These are phyloP conservation scores for Euclidia mi DNA, from an alignment of 2,888 invertebrate genomes.

Conservation along the genomic window DNA sequence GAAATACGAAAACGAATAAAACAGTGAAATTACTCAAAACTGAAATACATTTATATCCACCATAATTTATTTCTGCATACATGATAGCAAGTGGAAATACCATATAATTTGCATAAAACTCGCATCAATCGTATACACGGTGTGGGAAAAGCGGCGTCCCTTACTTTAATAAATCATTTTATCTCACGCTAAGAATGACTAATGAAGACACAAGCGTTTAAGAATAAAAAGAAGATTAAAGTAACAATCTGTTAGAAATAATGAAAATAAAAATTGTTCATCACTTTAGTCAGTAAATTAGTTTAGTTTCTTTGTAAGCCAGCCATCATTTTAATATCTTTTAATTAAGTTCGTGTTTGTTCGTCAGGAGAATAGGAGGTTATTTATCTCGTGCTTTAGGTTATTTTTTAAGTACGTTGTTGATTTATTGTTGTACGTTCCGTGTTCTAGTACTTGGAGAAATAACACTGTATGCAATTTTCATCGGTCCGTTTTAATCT, in stretches of 20 bases:
- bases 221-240: conserved; percentile 76
- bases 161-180: conserved; percentile 80
- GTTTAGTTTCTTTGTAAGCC: conserved; percentile 6
- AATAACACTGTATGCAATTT: too few relatives aligned
- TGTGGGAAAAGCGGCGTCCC: conserved; percentile 58
- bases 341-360: conserved; percentile 27
- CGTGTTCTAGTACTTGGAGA: not conserved
- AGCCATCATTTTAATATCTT: conserved; percentile 13
- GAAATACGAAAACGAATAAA: not conserved
- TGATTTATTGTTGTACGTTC: conserved; percentile 1
- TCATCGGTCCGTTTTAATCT: too few relatives aligned
- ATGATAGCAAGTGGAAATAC: conserved; percentile 26
- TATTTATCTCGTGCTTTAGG: conserved; percentile 13
- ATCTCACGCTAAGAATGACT: conserved; percentile 81
- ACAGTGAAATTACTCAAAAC: not conserved
- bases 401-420: conserved; percentile 13
- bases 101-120: conserved; percentile 68
- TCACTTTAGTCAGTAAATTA: conserved; percentile 28
- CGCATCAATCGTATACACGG: conserved; percentile 56
- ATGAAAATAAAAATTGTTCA: conserved; percentile 54
- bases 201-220: conserved; percentile 73
- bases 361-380: conserved; percentile 5
- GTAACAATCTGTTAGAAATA: conserved; percentile 70
- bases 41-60: not conserved
- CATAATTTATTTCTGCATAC: conserved; percentile 11